Percentiles rank a stretch among this genome's conserved stretches.
Evolutionary conservation across 2,113 vertebrate species (phyloP).

Genomic region (Ibidorhyncha struthersii): DNA sequence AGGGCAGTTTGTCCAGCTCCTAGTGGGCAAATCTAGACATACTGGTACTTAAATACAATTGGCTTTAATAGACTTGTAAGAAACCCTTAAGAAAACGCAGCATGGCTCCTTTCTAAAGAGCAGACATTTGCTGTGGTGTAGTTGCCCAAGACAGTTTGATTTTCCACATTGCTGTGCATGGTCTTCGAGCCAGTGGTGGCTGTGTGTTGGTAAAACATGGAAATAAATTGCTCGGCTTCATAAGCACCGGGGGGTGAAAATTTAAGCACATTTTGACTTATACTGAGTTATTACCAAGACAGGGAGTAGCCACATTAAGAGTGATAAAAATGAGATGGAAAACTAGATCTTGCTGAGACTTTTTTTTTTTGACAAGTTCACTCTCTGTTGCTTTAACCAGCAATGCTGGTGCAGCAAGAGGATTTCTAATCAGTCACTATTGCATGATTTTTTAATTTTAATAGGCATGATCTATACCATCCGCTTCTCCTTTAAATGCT

Average conservation of each 20-base stretch:
- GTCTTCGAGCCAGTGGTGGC: neutral
- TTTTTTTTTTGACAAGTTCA: neutral
- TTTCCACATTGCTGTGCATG: neutral
- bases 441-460: slow-evolving; percentile 65
- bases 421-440: slow-evolving; percentile 51
- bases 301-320: neutral
- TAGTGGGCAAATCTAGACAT: neutral
- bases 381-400: slow-evolving; percentile 26
- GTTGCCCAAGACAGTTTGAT: neutral
- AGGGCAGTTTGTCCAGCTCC: neutral
- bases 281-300: neutral
- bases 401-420: slow-evolving; percentile 11
- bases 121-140: neutral
- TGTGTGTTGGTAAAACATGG: neutral
- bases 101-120: neutral
- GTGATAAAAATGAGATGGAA: neutral
- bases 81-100: neutral
- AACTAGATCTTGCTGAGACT: neutral
- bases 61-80: neutral
- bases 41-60: neutral
- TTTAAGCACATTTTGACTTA: neutral
- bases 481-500: slow-evolving; percentile 75
- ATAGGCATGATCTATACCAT: slow-evolving; percentile 74
- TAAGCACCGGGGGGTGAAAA: neutral
- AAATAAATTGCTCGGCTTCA: neutral